Evolutionary conservation across 2,797 vertebrate species (phyloP), one percentile per base, ranked within the genome.

Genomic region (Notamacropus eugenii): DNA sequence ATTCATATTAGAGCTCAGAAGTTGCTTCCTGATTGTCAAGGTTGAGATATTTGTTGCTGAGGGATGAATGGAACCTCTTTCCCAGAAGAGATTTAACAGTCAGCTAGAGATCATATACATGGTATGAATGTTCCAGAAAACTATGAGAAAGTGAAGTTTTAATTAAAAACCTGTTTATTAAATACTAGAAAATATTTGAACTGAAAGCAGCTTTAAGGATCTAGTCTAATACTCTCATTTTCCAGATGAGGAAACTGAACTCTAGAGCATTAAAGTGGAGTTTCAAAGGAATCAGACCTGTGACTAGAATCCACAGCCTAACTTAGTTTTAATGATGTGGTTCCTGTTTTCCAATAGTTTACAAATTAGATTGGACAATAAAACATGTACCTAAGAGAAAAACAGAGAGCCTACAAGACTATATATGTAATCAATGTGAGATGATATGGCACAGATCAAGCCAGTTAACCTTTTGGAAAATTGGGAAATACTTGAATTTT

Each of bases 161-260:
- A 29, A 56, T 87, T 92, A 90, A 87, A 93, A 96, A 58, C 55
- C 8, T 4, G 50, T 54, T 93, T 67, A 54, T 91, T 91, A 74
- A 95, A 94, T 1, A n/a, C 2, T 0, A 87, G 24, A 50, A 24
- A 50, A 87, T 87, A 87, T 87, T 46, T 87, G 74, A 87, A 3
- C 24, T 50, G 9, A 40, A 87, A 50, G 74, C 22, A 87, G 50
- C 40, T 87, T 87, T 46, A 87, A 87, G 24, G 22, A 1, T 67
- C 34, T n/a, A 19, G 62, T 74, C 4, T n/a, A 74, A 74, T 14
- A 19, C 1, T 67, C 59, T 74, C 62, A n/a, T 74, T 74, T 74
- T 50, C 22, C 24, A 87, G 40, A 87, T 28, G 40, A 87, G 9
- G 22, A 46, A 46, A 46, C 40, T 46, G 40, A 87, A 3, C 2